Conservation (phyloP, 2,888 invertebrate species). For the Dexiosoma caninum region DNA sequence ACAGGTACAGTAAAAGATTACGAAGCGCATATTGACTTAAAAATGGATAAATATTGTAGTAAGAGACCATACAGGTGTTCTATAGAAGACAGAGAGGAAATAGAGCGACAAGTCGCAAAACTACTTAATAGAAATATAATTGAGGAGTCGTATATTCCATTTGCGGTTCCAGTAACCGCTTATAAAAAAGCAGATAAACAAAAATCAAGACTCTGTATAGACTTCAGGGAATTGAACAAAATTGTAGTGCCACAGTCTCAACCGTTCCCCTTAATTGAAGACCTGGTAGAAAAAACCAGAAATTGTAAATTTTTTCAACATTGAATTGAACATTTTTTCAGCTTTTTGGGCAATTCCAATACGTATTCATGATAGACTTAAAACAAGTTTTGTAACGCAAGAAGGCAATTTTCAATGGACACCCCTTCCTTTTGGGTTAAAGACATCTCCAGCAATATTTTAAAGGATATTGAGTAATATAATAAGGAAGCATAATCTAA, state of each 20-base stretch:
- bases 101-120: conserved; percentile 60
- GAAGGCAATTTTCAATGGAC: conserved; percentile 60
- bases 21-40: not conserved
- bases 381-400: conserved; percentile 63
- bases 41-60: not conserved
- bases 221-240: too few species aligned
- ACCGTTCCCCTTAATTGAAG: not conserved
- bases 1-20: too few species aligned
- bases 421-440: too few species aligned
- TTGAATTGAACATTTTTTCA: conserved; percentile 61
- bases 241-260: not conserved
- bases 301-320: conserved; percentile 52
- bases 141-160: conserved; percentile 50
- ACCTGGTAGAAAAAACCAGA: conserved; percentile 54
- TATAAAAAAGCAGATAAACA: too few species aligned
- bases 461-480: not conserved
- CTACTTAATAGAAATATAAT: conserved; percentile 55
- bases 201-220: too few species aligned
- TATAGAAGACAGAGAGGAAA: conserved; percentile 1
- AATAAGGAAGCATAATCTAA: too few species aligned
- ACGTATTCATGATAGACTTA: conserved; percentile 54
- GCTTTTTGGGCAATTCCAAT: conserved; percentile 60
- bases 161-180: too few species aligned
- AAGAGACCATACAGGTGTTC: conserved; percentile 1
- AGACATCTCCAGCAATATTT: too few species aligned